A percentile compares a stretch with the other conserved stretches of the same genome.
Evolutionary conservation across 2,113 vertebrate genomes (phyloP).

Genomic region (Gymnorhina tibicen): DNA sequence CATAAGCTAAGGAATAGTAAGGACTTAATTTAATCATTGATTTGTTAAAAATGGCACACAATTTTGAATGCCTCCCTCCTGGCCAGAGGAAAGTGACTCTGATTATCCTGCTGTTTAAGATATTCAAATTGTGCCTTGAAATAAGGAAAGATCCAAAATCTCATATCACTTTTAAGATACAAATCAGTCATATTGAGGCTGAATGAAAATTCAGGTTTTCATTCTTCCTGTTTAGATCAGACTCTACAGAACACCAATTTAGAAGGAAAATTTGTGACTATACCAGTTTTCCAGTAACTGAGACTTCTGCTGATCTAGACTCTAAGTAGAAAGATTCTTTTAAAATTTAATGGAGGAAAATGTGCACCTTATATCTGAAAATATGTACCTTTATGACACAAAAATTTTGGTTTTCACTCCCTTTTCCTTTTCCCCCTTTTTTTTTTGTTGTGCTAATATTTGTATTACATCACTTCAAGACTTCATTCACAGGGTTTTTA

Average conservation of each 20-base stretch:
- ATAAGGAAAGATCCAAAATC: background rate
- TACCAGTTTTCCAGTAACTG: background rate
- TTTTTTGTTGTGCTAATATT: background rate
- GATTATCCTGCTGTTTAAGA: background rate
- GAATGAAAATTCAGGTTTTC: background rate
- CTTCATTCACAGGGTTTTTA: rapidly evolving
- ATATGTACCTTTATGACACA: background rate
- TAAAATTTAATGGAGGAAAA: background rate
- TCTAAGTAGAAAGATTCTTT: background rate
- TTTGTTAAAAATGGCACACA: background rate
- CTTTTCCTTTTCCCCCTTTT: background rate
- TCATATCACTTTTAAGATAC: background rate
- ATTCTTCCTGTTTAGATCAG: background rate
- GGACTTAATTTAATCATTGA: background rate
- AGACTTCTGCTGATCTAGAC: background rate
- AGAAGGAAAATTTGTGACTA: background rate
- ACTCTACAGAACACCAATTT: background rate
- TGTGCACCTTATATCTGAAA: background rate
- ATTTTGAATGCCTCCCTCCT: background rate
- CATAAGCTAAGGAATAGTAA: background rate
- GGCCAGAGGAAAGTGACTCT: background rate
- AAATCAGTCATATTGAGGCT: background rate
- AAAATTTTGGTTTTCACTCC: background rate
- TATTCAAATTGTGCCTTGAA: background rate
- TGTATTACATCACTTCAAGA: background rate